Base-by-base conservation (phyloP, 2,888 invertebrate genomes). In the Magallana nippona region DNA sequence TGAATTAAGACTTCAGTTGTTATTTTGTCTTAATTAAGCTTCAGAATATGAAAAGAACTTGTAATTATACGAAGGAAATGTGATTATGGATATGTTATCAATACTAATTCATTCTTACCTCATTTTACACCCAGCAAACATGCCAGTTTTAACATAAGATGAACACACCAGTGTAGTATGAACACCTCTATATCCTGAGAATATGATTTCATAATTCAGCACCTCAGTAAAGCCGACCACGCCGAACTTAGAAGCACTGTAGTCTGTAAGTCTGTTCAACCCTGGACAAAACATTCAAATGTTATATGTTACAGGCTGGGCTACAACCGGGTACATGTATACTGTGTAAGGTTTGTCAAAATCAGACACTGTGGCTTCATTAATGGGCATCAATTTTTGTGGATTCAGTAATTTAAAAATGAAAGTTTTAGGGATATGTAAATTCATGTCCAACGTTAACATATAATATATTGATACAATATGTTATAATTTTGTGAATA, bases 141-240 rank as follows among this genome's bases (percentile, higher is more conserved):
- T 98, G 91, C 98, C 98, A 1, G 98, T 98, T 93, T 98, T 97
- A 88, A 98, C 98, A 94, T 97, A 98, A 95, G 97, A 98, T 0
- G 99, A 98, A 93, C 98, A 98, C 86, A 98, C 96, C n/a, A 97
- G 96, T 0, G 98, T 98, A 0, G 98, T 97, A 90, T 96, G 96
- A 19, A 98, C 96, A 60, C 96, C 96, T 89, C 96, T 90, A 55
- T 93, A 89, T 0, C 93, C 94, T 10, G 90, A 87, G 71, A 90
- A 90, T 32, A 89, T 84, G 17, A 93, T 82, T 63, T 93, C 93
- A 81, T 91, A 90, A 82, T 96, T 96, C 0, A 98, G 95, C 89
- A 98, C 97, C 93, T 98, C 98, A 89, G 98, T 97, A 93, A 98
- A 97, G 0, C 98, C 98, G 85, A 97, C 96, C 5, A 98, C 98